phyloP scores from a whole-genome alignment of 2,888 invertebrate species.

The Ochlodes sylvanus region DNA sequence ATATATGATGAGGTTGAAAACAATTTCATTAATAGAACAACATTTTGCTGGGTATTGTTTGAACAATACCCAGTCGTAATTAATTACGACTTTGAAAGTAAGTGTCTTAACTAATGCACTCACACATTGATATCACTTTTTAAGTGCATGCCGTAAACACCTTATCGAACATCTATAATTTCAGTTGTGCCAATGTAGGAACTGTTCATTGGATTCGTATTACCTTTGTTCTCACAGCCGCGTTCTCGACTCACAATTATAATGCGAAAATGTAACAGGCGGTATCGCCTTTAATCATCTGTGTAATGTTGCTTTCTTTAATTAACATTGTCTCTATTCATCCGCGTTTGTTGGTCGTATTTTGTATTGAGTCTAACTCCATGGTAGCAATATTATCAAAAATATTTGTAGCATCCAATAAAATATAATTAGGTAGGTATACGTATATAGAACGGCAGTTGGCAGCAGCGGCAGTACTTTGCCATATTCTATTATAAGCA shows the following conservation, averaged over 20 bases:
- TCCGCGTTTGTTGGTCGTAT: conserved; percentile 20
- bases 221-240: conserved; percentile 59
- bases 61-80: too few species aligned
- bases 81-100: neutral
- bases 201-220: conserved; percentile 48
- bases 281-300: conserved; percentile 36
- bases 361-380: conserved; percentile 1
- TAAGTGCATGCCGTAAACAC: conserved; percentile 15
- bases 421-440: too few species aligned
- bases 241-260: conserved; percentile 54
- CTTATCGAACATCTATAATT: conserved; percentile 44
- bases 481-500: too few species aligned
- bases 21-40: too few species aligned
- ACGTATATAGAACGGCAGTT: too few species aligned
- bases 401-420: too few species aligned
- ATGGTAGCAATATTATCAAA: neutral
- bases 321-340: conserved; percentile 28
- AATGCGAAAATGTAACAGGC: conserved; percentile 26
- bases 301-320: conserved; percentile 35
- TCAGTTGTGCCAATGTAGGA: conserved; percentile 49
- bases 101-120: neutral
- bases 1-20: too few species aligned
- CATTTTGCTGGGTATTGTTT: too few species aligned
- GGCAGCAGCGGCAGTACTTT: too few species aligned
- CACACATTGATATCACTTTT: conserved; percentile 1